phyloP scores from a whole-genome alignment of 2,797 vertebrate species.

The Siniperca undulata region DNA sequence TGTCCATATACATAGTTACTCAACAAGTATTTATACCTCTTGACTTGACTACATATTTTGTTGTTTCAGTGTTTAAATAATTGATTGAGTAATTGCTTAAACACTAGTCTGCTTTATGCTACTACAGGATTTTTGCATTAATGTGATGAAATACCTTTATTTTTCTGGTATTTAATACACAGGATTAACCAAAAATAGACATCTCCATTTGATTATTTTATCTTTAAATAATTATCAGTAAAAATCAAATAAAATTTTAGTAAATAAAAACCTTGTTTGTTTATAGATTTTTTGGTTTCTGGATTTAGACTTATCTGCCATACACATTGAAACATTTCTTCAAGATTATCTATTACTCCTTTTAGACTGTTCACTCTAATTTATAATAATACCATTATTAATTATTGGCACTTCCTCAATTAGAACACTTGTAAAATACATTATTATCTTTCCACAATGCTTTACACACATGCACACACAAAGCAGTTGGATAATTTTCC shows the following conservation, averaged over 20 bases:
- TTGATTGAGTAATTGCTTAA: not conserved
- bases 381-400: not conserved
- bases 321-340: not conserved
- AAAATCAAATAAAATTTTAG: not conserved
- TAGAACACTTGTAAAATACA: not conserved
- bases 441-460: constrained; percentile 12
- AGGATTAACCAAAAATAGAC: not conserved
- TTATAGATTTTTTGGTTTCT: not conserved
- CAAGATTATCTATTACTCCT: not conserved
- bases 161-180: not conserved
- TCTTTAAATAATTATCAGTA: constrained; percentile 9
- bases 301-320: not conserved
- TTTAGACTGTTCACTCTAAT: not conserved
- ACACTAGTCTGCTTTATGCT: not conserved
- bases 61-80: not conserved
- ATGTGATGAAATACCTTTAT: not conserved
- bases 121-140: constrained; percentile 1
- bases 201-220: not conserved
- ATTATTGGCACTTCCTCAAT: not conserved
- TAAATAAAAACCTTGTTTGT: not conserved
- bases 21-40: not conserved
- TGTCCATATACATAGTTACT: not conserved
- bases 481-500: constrained; percentile 15
- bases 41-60: not conserved
- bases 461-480: not conserved